Base-by-base conservation (phyloP, 2,888 invertebrate species). In the Byasa hedistus region DNA sequence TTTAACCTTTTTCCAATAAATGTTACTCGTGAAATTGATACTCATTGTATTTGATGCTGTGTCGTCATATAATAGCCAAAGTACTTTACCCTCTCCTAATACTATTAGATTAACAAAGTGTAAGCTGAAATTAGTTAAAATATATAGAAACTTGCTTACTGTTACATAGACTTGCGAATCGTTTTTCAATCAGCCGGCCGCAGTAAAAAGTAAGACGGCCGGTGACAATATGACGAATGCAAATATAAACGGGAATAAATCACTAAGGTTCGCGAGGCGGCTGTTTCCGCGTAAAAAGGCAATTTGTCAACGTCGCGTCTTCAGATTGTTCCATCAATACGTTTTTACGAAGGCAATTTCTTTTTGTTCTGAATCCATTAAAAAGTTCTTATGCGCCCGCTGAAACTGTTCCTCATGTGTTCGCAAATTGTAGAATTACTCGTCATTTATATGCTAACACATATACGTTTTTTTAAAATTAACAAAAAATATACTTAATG, bases 241-340 rank as follows among this genome's bases (percentile, higher is more conserved):
- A 64, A 65, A 65, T 65, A n/a, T n/a, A 23, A 65, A 65, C 22
- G 55, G 22, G 55, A 64, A 59, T 64, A 64, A 65, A 61, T 65
- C 60, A 60, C 56, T 21, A 61, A 39, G 44, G 60, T 65, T 60
- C 32, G 36, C 32, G 22, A n/a, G 51, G 56, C 60, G 65, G 27
- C 65, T 60, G 65, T 65, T 65, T 61, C 65, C 60, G 60, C 60
- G 65, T 60, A 65, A 65, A 61, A 65, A 65, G 56, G 65, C 65
- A 65, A 65, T 65, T 65, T 65, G 65, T 65, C 65, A 65, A 65
- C 65, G 65, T 65, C 65, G 65, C 60, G 27, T 60, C 60, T 36
- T 59, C 60, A 60, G 56, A 65, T 65, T 65, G 65, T 65, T 65
- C 58, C 58, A 64, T 65, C 65, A 65, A 65, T 65, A 65, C 56